These are phyloP conservation scores for Nixonia krombeini DNA, from an alignment of 1,140 invertebrate genomes.

Conservation along the genomic window DNA sequence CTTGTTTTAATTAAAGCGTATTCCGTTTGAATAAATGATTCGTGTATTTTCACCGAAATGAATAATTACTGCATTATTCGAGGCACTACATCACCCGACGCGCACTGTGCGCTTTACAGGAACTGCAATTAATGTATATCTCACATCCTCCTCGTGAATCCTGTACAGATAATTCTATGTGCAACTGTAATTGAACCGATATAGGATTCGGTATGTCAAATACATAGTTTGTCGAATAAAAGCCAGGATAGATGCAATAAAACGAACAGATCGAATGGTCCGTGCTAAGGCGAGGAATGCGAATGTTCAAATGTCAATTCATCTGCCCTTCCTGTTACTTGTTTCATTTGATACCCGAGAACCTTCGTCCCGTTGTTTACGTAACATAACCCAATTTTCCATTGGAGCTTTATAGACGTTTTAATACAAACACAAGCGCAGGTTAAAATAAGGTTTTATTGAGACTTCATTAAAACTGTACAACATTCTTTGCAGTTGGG, in stretches of 20 bases:
- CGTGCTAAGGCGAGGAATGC: slow-evolving; percentile 39
- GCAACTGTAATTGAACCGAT: slow-evolving; percentile 23
- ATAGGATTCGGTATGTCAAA: slow-evolving; percentile 22
- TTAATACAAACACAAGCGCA: no score
- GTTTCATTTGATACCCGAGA: no score
- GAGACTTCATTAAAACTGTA: no score
- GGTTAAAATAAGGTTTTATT: no score
- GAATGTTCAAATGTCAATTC: slow-evolving; percentile 33
- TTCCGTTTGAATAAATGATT: slow-evolving; percentile 38
- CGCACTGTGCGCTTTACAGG: slow-evolving; percentile 36
- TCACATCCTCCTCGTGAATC: slow-evolving; percentile 42
- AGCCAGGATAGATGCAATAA: background rate
- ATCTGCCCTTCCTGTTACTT: no score
- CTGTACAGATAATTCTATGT: slow-evolving; percentile 40
- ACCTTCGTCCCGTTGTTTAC: no score
- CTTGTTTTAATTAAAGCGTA: slow-evolving; percentile 40
- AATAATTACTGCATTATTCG: slow-evolving; percentile 44
- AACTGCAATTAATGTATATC: slow-evolving; percentile 52
- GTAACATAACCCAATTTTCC: no score
- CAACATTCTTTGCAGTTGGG: no score
- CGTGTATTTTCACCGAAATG: slow-evolving; percentile 47
- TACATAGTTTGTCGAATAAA: slow-evolving; percentile 28
- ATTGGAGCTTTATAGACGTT: no score
- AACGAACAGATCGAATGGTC: slow-evolving; percentile 20
- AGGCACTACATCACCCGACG: slow-evolving; percentile 37